These are phyloP conservation scores for Amphipoea lucens DNA, from an alignment of 2,888 invertebrate genomes.

Conservation along the genomic window DNA sequence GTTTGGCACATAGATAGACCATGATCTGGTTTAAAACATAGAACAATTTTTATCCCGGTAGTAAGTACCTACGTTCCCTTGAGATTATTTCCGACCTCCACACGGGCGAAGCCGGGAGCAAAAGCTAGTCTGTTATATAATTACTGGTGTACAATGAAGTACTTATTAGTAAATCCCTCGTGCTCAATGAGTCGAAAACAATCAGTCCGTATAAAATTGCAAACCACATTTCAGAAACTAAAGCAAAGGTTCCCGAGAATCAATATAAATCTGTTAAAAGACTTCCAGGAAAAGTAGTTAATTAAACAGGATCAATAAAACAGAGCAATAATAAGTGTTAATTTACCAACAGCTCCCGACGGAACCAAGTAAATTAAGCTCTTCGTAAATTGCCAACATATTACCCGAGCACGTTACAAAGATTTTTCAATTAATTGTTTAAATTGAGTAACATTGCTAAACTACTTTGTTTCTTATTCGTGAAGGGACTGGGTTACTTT, in stretches of 20 bases:
- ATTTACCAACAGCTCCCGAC: slow-evolving; percentile 43
- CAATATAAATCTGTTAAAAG: slow-evolving; percentile 34
- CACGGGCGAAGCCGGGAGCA: not conserved
- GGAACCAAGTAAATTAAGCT: slow-evolving; percentile 57
- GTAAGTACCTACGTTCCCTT: not conserved
- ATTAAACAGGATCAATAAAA: slow-evolving; percentile 54
- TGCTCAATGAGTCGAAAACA: not conserved
- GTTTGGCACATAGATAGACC: too few relatives aligned
- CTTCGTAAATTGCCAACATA: slow-evolving; percentile 54
- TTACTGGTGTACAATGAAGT: not conserved
- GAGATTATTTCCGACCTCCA: not conserved
- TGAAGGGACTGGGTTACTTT: not conserved
- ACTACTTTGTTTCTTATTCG: slow-evolving; percentile 22
- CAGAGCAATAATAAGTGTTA: slow-evolving; percentile 55
- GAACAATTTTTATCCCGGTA: too few relatives aligned
- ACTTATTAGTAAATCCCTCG: not conserved
- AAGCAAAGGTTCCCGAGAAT: slow-evolving; percentile 8
- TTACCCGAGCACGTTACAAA: slow-evolving; percentile 39
- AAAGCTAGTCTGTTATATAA: not conserved
- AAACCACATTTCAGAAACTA: not conserved
- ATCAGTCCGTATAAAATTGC: not conserved
- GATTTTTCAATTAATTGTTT: slow-evolving; percentile 54
- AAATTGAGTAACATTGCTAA: slow-evolving; percentile 28
- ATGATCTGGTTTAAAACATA: too few relatives aligned
- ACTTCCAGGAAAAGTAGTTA: slow-evolving; percentile 41